Conservation (phyloP, 2,797 vertebrate genomes). For the Acanthis flammea region DNA sequence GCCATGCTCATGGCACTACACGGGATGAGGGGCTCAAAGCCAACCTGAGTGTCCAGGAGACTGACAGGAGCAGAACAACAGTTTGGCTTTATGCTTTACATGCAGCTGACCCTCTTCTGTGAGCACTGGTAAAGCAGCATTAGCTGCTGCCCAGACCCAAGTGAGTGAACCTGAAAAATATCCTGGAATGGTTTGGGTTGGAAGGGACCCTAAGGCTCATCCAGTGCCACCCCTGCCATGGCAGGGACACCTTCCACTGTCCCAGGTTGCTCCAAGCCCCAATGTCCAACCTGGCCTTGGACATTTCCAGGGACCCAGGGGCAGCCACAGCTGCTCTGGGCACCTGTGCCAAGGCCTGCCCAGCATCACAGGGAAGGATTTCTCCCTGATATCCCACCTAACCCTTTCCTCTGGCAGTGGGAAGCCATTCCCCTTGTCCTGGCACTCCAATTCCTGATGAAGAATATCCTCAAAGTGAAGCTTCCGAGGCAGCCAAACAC, state of each 20-base stretch:
- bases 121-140: not conserved
- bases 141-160: not conserved
- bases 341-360: not conserved
- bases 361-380: fast-evolving
- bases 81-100: not conserved
- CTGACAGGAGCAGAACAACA: not conserved
- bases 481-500: not conserved
- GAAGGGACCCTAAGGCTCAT: not conserved
- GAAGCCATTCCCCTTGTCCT: not conserved
- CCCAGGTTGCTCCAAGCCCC: not conserved
- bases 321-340: not conserved
- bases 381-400: fast-evolving
- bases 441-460: not conserved
- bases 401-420: fast-evolving
- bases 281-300: fast-evolving
- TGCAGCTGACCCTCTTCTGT: not conserved
- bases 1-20: fast-evolving
- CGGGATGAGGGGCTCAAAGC: fast-evolving
- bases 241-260: fast-evolving
- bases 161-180: not conserved
- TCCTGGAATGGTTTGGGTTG: fast-evolving
- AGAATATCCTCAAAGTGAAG: not conserved
- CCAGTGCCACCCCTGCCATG: fast-evolving
- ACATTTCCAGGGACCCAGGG: not conserved
- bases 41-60: fast-evolving